Evolutionary conservation across 2,888 invertebrate species (phyloP).

Genomic region (Torymus auratus): DNA sequence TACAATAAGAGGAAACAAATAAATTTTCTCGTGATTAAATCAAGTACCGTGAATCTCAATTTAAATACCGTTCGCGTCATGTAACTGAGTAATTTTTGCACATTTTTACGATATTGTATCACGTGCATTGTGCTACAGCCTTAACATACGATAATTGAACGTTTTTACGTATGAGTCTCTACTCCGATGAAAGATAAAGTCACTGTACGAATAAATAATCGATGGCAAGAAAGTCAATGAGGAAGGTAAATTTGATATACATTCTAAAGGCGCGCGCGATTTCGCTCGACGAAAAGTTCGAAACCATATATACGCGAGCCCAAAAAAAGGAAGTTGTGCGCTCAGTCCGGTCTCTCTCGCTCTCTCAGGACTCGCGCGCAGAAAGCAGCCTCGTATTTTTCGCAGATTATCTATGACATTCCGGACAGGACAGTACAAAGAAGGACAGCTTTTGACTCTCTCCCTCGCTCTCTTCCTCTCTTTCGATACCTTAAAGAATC

Average conservation of each 20-base stretch:
- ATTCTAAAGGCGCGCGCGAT: background rate
- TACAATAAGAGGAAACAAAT: no score
- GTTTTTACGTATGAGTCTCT: no score
- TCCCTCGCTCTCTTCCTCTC: conserved; percentile 46
- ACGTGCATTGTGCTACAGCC: no score
- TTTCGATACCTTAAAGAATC: conserved; percentile 48
- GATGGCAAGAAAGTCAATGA: no score
- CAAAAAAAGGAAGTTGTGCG: background rate
- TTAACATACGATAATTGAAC: no score
- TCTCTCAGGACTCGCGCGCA: background rate
- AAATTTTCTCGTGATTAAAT: no score
- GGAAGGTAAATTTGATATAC: conserved; percentile 7
- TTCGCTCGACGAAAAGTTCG: conserved; percentile 14
- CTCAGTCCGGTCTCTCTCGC: background rate
- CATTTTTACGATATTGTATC: no score
- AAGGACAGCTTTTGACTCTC: conserved; percentile 49
- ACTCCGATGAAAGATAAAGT: no score
- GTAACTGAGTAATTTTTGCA: no score
- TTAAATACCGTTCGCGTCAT: no score
- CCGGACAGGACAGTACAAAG: conserved; percentile 42
- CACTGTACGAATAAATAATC: no score
- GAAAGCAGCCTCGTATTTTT: conserved; percentile 33
- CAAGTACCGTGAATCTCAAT: no score
- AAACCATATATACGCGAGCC: background rate
- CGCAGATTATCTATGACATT: conserved; percentile 47